These are phyloP conservation scores for Stigmatopora nigra DNA, from an alignment of 2,113 vertebrate species.

Conservation along the genomic window DNA sequence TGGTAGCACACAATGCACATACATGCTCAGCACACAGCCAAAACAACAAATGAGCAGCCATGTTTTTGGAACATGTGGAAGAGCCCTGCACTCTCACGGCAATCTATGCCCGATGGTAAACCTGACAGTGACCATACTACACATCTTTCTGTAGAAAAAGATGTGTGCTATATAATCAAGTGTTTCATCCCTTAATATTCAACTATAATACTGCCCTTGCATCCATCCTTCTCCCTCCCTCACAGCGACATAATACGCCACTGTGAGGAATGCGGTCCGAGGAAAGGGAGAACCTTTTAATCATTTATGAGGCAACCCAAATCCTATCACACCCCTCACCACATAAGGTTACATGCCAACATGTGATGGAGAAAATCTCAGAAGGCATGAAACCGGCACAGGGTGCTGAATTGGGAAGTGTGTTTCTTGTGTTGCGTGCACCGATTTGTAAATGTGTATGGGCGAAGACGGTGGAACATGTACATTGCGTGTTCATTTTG, in stretches of 20 bases:
- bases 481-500: constrained; percentile 47
- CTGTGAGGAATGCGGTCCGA: constrained; percentile 43
- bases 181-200: constrained; percentile 33
- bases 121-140: constrained; percentile 15
- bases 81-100: neutral
- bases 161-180: constrained; percentile 22
- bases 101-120: too few species aligned
- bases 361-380: constrained; percentile 44
- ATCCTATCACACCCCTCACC: constrained; percentile 29
- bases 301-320: constrained; percentile 27
- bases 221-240: constrained; percentile 29
- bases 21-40: neutral
- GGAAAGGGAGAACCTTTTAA: constrained; percentile 45
- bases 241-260: constrained; percentile 24
- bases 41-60: neutral
- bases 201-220: constrained; percentile 15
- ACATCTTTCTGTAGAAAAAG: constrained; percentile 27
- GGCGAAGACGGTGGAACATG: constrained; percentile 30
- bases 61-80: neutral
- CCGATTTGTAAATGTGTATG: constrained; percentile 23
- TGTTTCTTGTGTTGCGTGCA: constrained; percentile 23
- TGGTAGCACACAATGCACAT: neutral
- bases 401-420: constrained; percentile 41
- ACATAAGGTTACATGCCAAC: constrained; percentile 48
- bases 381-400: constrained; percentile 35